Base-by-base conservation (phyloP, 2,888 invertebrate genomes). In the Xylota sylvarum region DNA sequence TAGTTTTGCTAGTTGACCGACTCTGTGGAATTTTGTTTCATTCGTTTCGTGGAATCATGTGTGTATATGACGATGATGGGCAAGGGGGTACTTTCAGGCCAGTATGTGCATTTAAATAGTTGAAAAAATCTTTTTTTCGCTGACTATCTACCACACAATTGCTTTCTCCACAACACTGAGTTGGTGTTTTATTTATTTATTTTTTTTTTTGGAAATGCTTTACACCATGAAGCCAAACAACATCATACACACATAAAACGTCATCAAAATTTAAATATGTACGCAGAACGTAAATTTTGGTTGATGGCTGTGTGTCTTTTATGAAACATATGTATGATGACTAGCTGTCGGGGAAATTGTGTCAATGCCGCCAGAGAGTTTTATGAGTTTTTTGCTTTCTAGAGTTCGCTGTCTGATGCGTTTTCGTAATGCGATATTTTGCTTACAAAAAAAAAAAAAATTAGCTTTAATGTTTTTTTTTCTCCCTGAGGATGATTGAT, bases 1-100 rank as follows among this genome's bases (percentile, higher is more conserved):
- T 70, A 70, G 78, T 70, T 78, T 78, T 78, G 78, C 78, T 78
- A 78, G 78, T 70, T 78, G 78, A 78, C 78, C 78, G 78, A 78
- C 78, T 78, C 52, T 70, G 55, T 12, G 78, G 78, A 70, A 78
- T 78, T 67, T 56, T 67, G n/a, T 37, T 67, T 52, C 10, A 10
- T 19, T 35, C 35, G n/a, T 37, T 37, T n/a, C n/a, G 23, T 12
- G 64, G 32, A 64, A 50, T 50, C 5, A 6, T 17, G 7, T 37
- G 4, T 19, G 7, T n/a, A 55, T 50, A 43, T 64, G 64, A 40
- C 19, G 52, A 58, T 7, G 43, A 4, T 19, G n/a, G 14, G 30
- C 19, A 23, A 23, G 12, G 5, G 65, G 37, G 19, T 43, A 64
- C 62, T 74, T 64, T 74, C 64, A 40, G 56, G 56, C 32, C 62